Evolutionary conservation across 1,140 invertebrate genomes (phyloP), one percentile per base, ranked within the genome.

Genomic region (Hylaeus anthracinus): DNA sequence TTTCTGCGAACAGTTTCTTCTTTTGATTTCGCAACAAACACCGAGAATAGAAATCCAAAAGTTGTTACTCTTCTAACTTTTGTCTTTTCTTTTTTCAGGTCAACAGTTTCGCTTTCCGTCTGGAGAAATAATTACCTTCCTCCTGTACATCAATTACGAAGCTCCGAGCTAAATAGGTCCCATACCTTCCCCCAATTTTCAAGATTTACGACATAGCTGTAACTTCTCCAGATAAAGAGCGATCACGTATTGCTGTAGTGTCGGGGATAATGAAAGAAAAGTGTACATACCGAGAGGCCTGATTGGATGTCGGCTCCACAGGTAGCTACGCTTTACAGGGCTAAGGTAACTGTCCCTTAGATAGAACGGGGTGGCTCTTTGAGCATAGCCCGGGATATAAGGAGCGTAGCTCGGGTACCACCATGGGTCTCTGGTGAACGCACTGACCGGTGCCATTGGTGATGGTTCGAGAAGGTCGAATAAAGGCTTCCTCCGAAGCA

Each of bases 301-400:
- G 92, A 97, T 95, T 90, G 97, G 97, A 93, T 98, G 97, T 94
- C 96, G 96, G 91, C 96, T 96, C 97, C 97, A 98, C 86, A 98
- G 95, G 94, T 97, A 98, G 93, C 95, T 96, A 93, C 97, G 96
- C 95, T 97, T 97, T 90, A 98, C 95, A 69, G 97, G 97, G 86
- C 97, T 97, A 90, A 98, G 95, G 94, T 97, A 98, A 88, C 96
- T 97, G 94, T 97, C 96, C 79, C 97, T 94, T 88, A 97, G 94
- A 94, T 96, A 97, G 89, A 96, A 97, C 74, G 97, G 97, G 86
- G 95, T 95, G 89, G 94, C 94, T 94, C 94, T 95, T 86, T 95
- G 94, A 87, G 91, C 94, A 89, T 94, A 95, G 84, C 95, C 94
- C 10, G 94, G 93, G 80, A 95, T 94, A 92, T 95, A 96, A 69